Evolutionary conservation across 2,113 vertebrate species (phyloP).

Genomic region (Gavia stellata): DNA sequence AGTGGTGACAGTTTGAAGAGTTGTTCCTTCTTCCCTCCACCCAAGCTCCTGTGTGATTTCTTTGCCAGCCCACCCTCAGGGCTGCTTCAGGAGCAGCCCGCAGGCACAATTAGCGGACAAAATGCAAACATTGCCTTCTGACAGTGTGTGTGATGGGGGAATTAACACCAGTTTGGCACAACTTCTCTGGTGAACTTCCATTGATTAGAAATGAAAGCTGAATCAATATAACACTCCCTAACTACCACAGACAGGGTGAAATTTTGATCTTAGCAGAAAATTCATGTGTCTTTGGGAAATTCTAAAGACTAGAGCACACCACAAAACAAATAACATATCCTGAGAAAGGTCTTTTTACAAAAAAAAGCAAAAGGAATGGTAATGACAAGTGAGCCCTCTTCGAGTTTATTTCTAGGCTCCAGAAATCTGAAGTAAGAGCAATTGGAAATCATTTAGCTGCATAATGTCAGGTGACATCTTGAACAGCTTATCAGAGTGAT

Average conservation of each 20-base stretch:
- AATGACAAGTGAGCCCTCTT: background rate
- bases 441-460: background rate
- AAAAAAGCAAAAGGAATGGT: background rate
- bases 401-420: background rate
- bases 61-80: background rate
- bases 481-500: background rate
- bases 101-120: slow-evolving; percentile 47
- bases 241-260: background rate
- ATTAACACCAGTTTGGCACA: slow-evolving; percentile 2
- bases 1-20: background rate
- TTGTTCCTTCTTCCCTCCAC: background rate
- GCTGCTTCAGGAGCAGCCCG: background rate
- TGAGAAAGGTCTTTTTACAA: background rate
- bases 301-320: background rate
- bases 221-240: background rate
- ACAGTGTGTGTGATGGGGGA: background rate
- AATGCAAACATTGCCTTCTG: background rate
- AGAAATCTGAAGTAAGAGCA: background rate
- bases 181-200: slow-evolving; percentile 1
- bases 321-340: background rate
- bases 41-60: background rate
- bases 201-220: slow-evolving; percentile 46
- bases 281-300: background rate
- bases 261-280: slow-evolving; percentile 11
- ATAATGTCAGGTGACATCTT: background rate